Evolutionary conservation across 2,888 invertebrate species (phyloP), one percentile per base, ranked within the genome.

Genomic region (Cryptocephalus moraei): DNA sequence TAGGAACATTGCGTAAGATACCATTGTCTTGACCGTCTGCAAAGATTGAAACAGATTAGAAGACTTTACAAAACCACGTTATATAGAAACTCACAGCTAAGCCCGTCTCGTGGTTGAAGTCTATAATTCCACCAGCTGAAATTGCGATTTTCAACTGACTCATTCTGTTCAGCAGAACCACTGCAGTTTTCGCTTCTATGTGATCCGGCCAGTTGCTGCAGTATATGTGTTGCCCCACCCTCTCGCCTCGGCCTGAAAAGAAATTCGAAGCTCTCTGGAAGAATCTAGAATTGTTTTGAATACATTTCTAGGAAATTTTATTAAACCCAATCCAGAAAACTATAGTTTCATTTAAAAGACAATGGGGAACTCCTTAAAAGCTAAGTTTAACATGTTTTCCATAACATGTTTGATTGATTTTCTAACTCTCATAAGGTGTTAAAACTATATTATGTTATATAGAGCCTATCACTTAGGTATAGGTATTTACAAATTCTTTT

Each of bases 191-290:
- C 14, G 33, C 13, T 34, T 43, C 13, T 2, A 13, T 12, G 11
- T 43, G 34, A 12, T 33, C 43, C 33, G 4, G 14, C 43, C 43
- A 43, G n/a, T 34, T n/a, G 36, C 43, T 43, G 14, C 14, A 43
- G 14, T 33, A 43, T 1, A 14, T 32, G 9, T 36, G 33, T 6
- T 9, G 13, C 13, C 9, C 13, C 2, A 43, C 34, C 13, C 9
- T 43, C 33, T 34, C n/a, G n/a, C n/a, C n/a, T n/a, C 32, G 1
- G 43, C 43, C 43, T 43, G 14, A 34, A 42, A 42, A 36, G 13
- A 8, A 40, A 36, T 36, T n/a, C 6, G 12, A 36, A 6, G 6
- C n/a, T n/a, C n/a, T n/a, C n/a, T n/a, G n/a, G n/a, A n/a, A n/a
- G n/a, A n/a, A n/a, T n/a, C n/a, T n/a, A n/a, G n/a, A n/a, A n/a